Evolutionary conservation across 2,797 vertebrate species (phyloP).

Genomic region (Gambusia yucatana): DNA sequence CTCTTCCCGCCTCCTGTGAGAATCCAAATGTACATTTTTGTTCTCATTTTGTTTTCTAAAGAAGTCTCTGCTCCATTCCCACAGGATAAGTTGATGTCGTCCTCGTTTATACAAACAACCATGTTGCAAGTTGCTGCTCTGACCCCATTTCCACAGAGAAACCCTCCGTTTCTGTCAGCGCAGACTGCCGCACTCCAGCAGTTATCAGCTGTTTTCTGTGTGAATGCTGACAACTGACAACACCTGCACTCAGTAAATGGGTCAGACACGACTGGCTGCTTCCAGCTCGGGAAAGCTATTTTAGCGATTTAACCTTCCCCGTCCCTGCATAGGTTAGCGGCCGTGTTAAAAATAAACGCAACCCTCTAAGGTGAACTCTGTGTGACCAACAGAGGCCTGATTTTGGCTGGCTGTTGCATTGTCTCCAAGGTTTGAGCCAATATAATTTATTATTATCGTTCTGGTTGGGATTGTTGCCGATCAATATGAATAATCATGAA

Average conservation of each 20-base stretch:
- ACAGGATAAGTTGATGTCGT: neutral
- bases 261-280: conserved; percentile 59
- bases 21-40: neutral
- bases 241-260: conserved; percentile 58
- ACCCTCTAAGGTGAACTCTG: conserved; percentile 30
- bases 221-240: conserved; percentile 30
- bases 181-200: conserved; percentile 25
- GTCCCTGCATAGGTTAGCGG: conserved; percentile 54
- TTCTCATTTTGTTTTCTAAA: neutral
- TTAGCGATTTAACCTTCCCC: conserved; percentile 47
- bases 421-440: conserved; percentile 2
- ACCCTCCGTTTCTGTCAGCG: conserved; percentile 15
- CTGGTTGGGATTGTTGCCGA: conserved; percentile 19
- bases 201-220: conserved; percentile 47
- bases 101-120: neutral
- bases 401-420: conserved; percentile 52
- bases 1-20: neutral
- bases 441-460: conserved; percentile 1
- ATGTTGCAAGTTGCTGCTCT: conserved; percentile 18
- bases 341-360: conserved; percentile 69
- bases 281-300: conserved; percentile 52
- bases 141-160: conserved; percentile 32
- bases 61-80: neutral
- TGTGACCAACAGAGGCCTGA: conserved; percentile 41
- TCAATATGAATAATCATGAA: conserved; percentile 17